Percentiles rank a stretch among this genome's conserved stretches.
phyloP scores from a whole-genome alignment of 1,140 invertebrate genomes.

The Sweltsa coloradensis region DNA sequence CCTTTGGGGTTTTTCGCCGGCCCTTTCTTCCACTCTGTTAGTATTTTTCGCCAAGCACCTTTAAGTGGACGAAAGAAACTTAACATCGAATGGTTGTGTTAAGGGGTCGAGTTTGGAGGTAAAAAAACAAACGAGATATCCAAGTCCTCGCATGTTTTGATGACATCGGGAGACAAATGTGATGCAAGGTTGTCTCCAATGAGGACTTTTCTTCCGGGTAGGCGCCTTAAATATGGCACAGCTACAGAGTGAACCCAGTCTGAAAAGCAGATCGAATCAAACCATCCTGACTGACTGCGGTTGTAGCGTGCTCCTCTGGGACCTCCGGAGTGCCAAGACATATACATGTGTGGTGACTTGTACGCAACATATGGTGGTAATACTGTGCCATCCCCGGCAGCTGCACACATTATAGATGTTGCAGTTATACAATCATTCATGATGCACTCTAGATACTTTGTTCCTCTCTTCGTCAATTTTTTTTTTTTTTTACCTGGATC shows the following conservation, averaged over 20 bases:
- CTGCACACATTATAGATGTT: constrained; percentile 20
- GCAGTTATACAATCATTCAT: constrained; percentile 21
- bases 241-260: constrained; percentile 16
- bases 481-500: constrained; percentile 22
- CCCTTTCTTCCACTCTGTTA: constrained; percentile 22
- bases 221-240: not conserved
- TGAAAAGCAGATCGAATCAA: constrained; percentile 22
- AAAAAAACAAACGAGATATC: constrained; percentile 26
- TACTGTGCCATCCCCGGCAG: constrained; percentile 12
- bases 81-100: constrained; percentile 28
- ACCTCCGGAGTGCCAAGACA: constrained; percentile 18
- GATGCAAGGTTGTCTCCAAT: not conserved
- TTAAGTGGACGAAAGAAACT: constrained; percentile 28
- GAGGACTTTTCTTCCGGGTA: not conserved
- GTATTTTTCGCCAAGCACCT: constrained; percentile 23
- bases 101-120: constrained; percentile 27
- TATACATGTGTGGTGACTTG: constrained; percentile 16
- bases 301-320: constrained; percentile 18
- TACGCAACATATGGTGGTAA: constrained; percentile 18
- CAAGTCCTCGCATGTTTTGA: constrained; percentile 18
- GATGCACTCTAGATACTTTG: constrained; percentile 24
- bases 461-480: constrained; percentile 21
- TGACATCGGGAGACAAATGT: constrained; percentile 2
- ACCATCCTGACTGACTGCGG: constrained; percentile 21
- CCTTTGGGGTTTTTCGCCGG: too few relatives aligned